Evolutionary conservation across 2,888 invertebrate species (phyloP).

Genomic region (Eurytoma californica): DNA sequence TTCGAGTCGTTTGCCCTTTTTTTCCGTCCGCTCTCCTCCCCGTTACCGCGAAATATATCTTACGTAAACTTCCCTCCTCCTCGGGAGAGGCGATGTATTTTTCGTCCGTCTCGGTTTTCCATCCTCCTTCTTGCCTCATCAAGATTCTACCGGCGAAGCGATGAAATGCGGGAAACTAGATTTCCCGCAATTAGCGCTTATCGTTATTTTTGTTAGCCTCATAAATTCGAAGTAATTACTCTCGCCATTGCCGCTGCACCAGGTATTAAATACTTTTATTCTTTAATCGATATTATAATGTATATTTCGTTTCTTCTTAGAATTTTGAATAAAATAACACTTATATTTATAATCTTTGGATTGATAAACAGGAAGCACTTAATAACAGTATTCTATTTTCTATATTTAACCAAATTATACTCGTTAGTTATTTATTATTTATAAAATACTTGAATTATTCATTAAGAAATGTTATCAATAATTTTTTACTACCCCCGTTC

Average conservation of each 20-base stretch:
- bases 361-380: too few relatives aligned
- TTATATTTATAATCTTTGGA: too few relatives aligned
- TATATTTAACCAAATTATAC: too few relatives aligned
- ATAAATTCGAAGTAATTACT: constrained; percentile 21
- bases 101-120: background rate
- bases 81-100: constrained; percentile 29
- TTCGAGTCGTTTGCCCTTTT: constrained; percentile 20
- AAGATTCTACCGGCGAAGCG: constrained; percentile 2
- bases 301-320: too few relatives aligned
- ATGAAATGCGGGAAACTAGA: constrained; percentile 20
- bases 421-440: too few relatives aligned
- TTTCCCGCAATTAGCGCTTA: constrained; percentile 42
- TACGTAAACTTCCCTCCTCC: constrained; percentile 43
- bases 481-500: too few relatives aligned
- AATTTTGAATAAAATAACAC: too few relatives aligned
- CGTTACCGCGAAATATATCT: background rate
- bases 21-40: constrained; percentile 11
- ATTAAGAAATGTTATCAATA: too few relatives aligned
- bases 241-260: constrained; percentile 9
- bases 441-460: too few relatives aligned
- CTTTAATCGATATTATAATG: background rate
- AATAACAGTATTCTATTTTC: too few relatives aligned
- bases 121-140: constrained; percentile 13
- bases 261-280: background rate
- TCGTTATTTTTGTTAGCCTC: constrained; percentile 35